Base-by-base conservation (phyloP, 2,888 invertebrate species). In the Cataglyphis albicans region DNA sequence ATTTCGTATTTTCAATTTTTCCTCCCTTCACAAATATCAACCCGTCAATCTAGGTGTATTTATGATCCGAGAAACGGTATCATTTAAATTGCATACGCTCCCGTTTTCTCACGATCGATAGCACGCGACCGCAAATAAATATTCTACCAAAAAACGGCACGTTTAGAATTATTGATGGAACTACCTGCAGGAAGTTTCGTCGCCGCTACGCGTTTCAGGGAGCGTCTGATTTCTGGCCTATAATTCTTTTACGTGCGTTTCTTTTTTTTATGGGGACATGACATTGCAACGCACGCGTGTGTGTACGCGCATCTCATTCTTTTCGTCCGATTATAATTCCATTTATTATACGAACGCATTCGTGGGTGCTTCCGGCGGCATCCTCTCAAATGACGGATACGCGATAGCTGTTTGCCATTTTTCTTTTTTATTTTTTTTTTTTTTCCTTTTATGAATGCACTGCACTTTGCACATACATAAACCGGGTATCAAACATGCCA, bases 11-110 rank as follows among this genome's bases (percentile, higher is more conserved):
- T 80, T 61, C 59, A 80, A 80, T 80, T 80, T 80, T 70, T 61
- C 59, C 70, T 59, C 70, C 59, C 59, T 68, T 70, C 70, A 44
- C 59, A 44, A 80, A 80, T 80, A 80, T 80, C 78, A 59, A 59
- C 70, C 78, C 44, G 78, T 70, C 78, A 80, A 80, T 80, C 78
- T 59, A 70, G 70, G 59, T 70, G 44, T 80, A 80, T 80, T 80
- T 80, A 80, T 80, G 78, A 80, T 70, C 70, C 78, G 70, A 80
- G 70, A 80, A 80, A 59, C 59, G 59, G 44, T 80, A 70, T 80
- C 78, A 80, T 80, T 80, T 80, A 59, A 80, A 80, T 80, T 70
- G 78, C 78, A 80, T 70, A 80, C 70, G 70, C 59, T 70, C 59
- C 68, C 70, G 78, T 68, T 80, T 80, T 48, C 59, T 80, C 78